Evolutionary conservation across 2,888 invertebrate genomes (phyloP).

Genomic region (Perithous albicinctus): DNA sequence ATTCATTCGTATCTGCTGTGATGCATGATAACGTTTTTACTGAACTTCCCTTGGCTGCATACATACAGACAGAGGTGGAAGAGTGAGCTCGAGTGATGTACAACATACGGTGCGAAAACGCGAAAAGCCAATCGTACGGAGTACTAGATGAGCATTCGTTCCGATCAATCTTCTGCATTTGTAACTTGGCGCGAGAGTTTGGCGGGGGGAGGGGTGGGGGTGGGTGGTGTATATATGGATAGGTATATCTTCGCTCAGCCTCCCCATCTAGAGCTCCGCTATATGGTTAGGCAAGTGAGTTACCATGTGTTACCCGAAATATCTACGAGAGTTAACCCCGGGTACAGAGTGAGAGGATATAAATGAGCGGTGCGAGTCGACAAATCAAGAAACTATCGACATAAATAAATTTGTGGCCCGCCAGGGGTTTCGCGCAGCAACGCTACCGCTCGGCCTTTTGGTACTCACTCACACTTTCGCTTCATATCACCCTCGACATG

Average conservation of each 20-base stretch:
- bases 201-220: no score
- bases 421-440: slow-evolving; percentile 79
- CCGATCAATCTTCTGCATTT: slow-evolving; percentile 71
- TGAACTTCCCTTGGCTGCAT: slow-evolving; percentile 1
- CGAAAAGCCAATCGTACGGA: slow-evolving; percentile 69
- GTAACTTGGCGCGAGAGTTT: slow-evolving; percentile 67
- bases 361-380: slow-evolving; percentile 83
- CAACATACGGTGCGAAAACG: slow-evolving; percentile 60
- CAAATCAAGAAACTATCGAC: slow-evolving; percentile 85
- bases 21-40: slow-evolving; percentile 53
- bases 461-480: slow-evolving; percentile 25
- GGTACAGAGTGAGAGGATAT: slow-evolving; percentile 78
- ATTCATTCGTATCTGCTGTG: slow-evolving; percentile 50
- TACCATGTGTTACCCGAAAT: slow-evolving; percentile 76
- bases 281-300: slow-evolving; percentile 67
- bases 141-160: slow-evolving; percentile 64
- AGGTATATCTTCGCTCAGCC: slow-evolving; percentile 59
- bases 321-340: slow-evolving; percentile 78
- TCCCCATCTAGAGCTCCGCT: slow-evolving; percentile 49
- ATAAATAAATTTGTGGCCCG: slow-evolving; percentile 84
- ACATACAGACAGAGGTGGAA: slow-evolving; percentile 3
- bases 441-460: slow-evolving; percentile 44
- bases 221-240: no score
- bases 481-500: slow-evolving; percentile 61
- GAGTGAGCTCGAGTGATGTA: slow-evolving; percentile 48